Base-by-base conservation (phyloP, 2,113 vertebrate genomes). In the Diglossa brunneiventris region DNA sequence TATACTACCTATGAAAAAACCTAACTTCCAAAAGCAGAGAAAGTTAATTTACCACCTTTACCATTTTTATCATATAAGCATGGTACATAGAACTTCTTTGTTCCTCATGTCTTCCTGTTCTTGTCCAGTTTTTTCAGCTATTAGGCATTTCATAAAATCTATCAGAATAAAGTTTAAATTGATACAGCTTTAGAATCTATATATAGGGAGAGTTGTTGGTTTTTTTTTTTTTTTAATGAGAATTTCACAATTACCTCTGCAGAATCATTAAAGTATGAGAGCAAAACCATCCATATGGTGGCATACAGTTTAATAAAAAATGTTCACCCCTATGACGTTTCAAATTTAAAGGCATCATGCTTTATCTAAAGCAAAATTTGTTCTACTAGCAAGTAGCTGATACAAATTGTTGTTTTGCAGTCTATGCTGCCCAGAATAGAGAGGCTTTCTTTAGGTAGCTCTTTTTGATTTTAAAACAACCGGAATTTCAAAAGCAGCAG, bases 401-500 rank as follows among this genome's bases (percentile, higher is more conserved):
- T 55, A 68, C 1, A 67, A 52, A 59, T 23, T 44, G 9, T 15
- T 49, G 22, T 3, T 89, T 95, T 76, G 46, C 4, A 50, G 24
- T 52, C 16, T 61, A 6, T 55, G 12, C 15, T 92, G 72, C 37
- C 68, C 26, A 10, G n/a, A 80, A 89, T 28, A 75, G 7, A 79
- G 33, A 74, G 72, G 6, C 10, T 79, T 58, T 47, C 12, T 88
- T 94, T 50, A 30, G 12, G 24, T 33, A 75, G 19, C 15, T 67
- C 11, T 76, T 69, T 85, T 24, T 10, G n/a, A 9, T 92, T 88
- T 69, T 61, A 68, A 83, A 81, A 72, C 56, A 86, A 89, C 31
- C 59, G 1, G 27, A 47, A 89, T 62, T 90, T 91, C 41, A 95
- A 82, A 94, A 85, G 8, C 14, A 82, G 18, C 13, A 80, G 76